Base-by-base conservation (phyloP, 2,113 vertebrate species). In the Ochotona princeps region DNA sequence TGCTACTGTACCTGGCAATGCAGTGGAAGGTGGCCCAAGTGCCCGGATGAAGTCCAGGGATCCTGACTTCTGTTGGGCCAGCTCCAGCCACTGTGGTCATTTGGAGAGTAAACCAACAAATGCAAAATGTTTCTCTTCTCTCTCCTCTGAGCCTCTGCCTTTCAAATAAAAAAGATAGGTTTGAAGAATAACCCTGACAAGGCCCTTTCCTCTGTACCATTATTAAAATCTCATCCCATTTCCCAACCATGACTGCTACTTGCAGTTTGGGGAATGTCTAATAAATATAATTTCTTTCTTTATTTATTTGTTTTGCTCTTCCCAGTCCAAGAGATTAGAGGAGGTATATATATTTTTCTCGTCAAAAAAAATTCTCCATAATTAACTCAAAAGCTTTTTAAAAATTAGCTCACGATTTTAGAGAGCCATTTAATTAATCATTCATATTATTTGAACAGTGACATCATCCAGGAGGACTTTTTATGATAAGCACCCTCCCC, bases 381-480 rank as follows among this genome's bases (percentile, higher is more conserved):
- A 91, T 67, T 72, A 21, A 90, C 84, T 82, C 67, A 67, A 87
- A 91, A 44, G 57, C 26, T 61, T 95, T 90, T 85, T 3, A 70
- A 83, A 81, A 70, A 38, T 60, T 63, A 84, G 87, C 61, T 47
- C 83, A 20, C 26, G 81, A 65, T 63, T 44, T 78, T 76, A 86
- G 57, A 44, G 84, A 87, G 84, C 35, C 38, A 75, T 66, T 76
- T 69, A 92, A 81, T 76, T 69, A 92, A 81, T 93, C n/a, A 32
- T 25, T 38, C 63, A 66, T 25, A 28, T 9, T 84, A 26, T 90
- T 80, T 83, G 35, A 76, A 91, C 88, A 78, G 82, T 61, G 44
- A 87, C 30, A 78, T 84, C 60, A 51, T 11, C 3, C 5, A 70
- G 85, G 89, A 89, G 65, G 32, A n/a, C 7, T 67, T 89, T 84